phyloP scores from a whole-genome alignment of 2,888 invertebrate species.

The Acanthosepion pharaonis region DNA sequence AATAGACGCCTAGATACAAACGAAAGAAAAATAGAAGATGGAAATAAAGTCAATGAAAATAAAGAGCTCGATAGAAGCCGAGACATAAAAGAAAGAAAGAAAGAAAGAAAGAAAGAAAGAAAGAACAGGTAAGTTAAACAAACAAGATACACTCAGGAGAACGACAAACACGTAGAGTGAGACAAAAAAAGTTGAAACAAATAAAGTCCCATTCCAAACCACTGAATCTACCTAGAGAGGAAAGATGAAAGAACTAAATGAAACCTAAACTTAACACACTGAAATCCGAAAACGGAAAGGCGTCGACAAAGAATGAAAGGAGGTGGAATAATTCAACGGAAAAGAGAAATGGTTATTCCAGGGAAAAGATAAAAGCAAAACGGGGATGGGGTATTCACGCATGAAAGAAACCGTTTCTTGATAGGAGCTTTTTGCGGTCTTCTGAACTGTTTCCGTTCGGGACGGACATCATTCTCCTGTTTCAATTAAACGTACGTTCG shows the following conservation, averaged over 20 bases:
- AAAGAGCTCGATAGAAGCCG: too few relatives aligned
- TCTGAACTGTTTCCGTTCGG: background rate
- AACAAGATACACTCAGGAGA: too few relatives aligned
- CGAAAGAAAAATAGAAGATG: too few relatives aligned
- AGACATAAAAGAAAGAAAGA: background rate
- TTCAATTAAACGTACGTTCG: background rate
- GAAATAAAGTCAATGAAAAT: too few relatives aligned
- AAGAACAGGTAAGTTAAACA: too few relatives aligned
- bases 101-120: too few relatives aligned
- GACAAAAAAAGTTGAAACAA: background rate
- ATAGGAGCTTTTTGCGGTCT: background rate
- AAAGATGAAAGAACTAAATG: background rate
- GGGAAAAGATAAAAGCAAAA: background rate
- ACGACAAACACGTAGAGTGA: too few relatives aligned
- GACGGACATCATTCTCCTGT: background rate
- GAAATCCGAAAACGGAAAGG: constrained; percentile 7
- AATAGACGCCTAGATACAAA: too few relatives aligned
- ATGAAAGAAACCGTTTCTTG: background rate
- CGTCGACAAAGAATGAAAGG: background rate
- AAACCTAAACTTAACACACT: background rate
- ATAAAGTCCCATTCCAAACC: background rate
- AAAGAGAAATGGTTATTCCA: background rate
- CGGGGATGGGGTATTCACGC: background rate
- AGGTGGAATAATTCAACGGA: background rate
- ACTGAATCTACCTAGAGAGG: background rate